Percentiles rank a stretch among this genome's conserved stretches.
Evolutionary conservation across 2,797 vertebrate species (phyloP).

Genomic region (Macroramphosus scolopax): DNA sequence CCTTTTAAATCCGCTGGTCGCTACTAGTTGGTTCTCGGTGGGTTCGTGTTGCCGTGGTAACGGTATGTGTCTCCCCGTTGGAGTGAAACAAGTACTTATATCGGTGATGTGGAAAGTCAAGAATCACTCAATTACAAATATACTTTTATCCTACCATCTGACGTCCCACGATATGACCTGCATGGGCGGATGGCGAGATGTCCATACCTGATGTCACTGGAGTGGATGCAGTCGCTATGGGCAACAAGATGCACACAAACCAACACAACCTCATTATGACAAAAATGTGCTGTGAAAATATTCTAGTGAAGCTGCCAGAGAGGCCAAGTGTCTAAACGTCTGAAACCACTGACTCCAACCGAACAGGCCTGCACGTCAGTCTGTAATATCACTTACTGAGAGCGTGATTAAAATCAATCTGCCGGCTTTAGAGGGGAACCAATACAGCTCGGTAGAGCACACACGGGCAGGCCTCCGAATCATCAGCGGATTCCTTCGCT

Average conservation of each 20-base stretch:
- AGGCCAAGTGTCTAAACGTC: conserved; percentile 27
- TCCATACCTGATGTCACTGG: too few species aligned
- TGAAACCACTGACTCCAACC: conserved; percentile 4
- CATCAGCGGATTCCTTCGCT: too few species aligned
- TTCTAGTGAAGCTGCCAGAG: background rate
- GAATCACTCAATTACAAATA: too few species aligned
- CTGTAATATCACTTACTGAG: conserved; percentile 33
- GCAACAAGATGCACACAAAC: conserved; percentile 15
- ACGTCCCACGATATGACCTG: too few species aligned
- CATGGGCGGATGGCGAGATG: too few species aligned
- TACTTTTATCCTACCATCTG: too few species aligned
- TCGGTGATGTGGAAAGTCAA: too few species aligned
- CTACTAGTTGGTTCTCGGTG: too few species aligned
- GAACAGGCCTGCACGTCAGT: conserved; percentile 14
- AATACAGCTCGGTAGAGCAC: conserved; percentile 20
- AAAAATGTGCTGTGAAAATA: conserved; percentile 14
- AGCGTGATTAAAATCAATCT: conserved; percentile 31
- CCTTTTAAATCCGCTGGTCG: too few species aligned
- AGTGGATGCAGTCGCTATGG: conserved; percentile 3
- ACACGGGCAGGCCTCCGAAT: conserved; percentile 11
- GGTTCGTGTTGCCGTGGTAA: too few species aligned
- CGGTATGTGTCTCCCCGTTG: too few species aligned
- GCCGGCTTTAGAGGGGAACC: conserved; percentile 12
- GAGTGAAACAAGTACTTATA: too few species aligned
- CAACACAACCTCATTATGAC: conserved; percentile 24